These are phyloP conservation scores for Muschampia plurimacula DNA, from an alignment of 2,888 invertebrate genomes.

Conservation along the genomic window DNA sequence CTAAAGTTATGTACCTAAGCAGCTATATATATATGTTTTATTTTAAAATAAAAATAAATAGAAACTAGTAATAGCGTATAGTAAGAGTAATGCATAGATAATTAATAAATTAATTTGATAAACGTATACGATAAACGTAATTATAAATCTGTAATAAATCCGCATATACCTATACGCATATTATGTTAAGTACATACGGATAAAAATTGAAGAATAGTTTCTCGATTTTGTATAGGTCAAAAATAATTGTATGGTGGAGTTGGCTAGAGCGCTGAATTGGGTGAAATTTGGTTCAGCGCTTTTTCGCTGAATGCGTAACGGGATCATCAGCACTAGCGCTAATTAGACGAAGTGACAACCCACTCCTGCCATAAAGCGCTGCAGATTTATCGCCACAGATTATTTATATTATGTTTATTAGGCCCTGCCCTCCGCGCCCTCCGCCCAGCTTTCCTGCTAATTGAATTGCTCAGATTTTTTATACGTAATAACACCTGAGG, in stretches of 20 bases:
- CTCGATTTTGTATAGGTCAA: background rate
- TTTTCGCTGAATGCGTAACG: conserved; percentile 51
- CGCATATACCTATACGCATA: no score
- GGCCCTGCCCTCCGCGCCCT: conserved; percentile 73
- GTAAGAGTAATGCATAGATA: no score
- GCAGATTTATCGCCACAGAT: conserved; percentile 84
- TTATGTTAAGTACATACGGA: no score
- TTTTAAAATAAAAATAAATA: no score
- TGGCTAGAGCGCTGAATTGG: conserved; percentile 37
- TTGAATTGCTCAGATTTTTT: conserved; percentile 83
- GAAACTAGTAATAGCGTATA: no score
- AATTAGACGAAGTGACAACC: conserved; percentile 85
- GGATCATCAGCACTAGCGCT: conserved; percentile 75
- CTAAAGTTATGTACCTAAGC: no score
- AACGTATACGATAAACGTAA: no score
- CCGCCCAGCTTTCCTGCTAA: conserved; percentile 79
- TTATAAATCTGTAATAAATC: no score
- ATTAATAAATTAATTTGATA: no score
- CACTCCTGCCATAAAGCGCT: conserved; percentile 84
- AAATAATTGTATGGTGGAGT: background rate
- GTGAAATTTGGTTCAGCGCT: conserved; percentile 45
- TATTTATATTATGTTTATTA: conserved; percentile 86
- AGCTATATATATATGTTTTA: no score
- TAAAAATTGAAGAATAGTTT: background rate
- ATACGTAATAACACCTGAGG: conserved; percentile 74